Percentiles rank a stretch among this genome's conserved stretches.
These are phyloP conservation scores for Crioceris asparagi DNA, from an alignment of 2,888 invertebrate species.

Conservation along the genomic window DNA sequence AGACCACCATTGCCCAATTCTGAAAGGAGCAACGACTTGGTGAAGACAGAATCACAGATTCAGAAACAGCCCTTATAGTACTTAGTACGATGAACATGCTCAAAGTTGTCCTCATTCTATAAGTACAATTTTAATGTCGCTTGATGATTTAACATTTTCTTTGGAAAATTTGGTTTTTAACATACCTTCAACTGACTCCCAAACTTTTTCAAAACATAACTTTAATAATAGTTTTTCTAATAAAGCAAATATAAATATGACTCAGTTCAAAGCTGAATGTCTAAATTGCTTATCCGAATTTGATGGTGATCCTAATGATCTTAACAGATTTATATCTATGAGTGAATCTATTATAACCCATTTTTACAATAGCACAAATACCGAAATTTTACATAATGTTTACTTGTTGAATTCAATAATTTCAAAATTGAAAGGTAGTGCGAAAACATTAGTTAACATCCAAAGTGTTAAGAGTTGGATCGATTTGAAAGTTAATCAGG, in stretches of 20 bases:
- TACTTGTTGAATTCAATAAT: conserved; percentile 11
- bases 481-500: conserved; percentile 5
- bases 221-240: no score
- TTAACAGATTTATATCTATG: conserved; percentile 2
- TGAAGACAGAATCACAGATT: background rate
- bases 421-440: conserved; percentile 9
- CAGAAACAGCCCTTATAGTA: no score
- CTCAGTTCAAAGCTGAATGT: conserved; percentile 5
- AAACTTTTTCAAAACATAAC: background rate
- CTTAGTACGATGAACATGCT: no score
- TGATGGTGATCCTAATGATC: conserved; percentile 7
- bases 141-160: background rate
- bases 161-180: background rate
- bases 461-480: conserved; percentile 7
- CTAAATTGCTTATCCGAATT: conserved; percentile 4
- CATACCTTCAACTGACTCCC: background rate
- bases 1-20: background rate
- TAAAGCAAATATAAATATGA: background rate
- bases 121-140: background rate
- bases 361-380: conserved; percentile 9
- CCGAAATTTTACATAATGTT: conserved; percentile 10
- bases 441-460: conserved; percentile 10
- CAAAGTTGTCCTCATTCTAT: background rate
- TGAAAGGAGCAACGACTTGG: background rate
- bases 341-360: conserved; percentile 4